Percentiles rank a stretch among this genome's conserved stretches.
phyloP scores from a whole-genome alignment of 1,140 invertebrate genomes.

The Drosophila nasuta region DNA sequence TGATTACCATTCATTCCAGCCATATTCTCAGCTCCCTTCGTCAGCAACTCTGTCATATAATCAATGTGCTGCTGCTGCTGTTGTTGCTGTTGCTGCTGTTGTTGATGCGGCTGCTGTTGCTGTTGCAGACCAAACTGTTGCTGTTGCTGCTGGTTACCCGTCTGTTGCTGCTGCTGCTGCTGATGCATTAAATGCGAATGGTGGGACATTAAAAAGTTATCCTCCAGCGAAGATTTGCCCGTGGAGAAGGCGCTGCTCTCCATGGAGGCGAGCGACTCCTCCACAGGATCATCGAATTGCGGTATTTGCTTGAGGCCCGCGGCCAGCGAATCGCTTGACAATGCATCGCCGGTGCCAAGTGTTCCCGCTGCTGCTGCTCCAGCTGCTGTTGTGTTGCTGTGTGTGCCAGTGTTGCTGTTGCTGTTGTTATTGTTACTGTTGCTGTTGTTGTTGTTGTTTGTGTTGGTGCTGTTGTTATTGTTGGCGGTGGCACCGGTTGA shows the following conservation, averaged over 20 bases:
- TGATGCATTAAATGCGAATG: conserved; percentile 71
- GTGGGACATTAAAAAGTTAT: conserved; percentile 76
- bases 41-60: conserved; percentile 73
- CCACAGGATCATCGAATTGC: conserved; percentile 87
- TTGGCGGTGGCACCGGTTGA: conserved; percentile 34
- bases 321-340: conserved; percentile 71
- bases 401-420: conserved; percentile 26
- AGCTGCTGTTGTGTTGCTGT: conserved; percentile 16
- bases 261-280: conserved; percentile 88
- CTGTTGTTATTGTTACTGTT: conserved; percentile 32
- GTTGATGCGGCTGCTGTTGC: conserved; percentile 28
- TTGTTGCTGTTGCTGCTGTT: conserved; percentile 49
- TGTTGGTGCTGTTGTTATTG: conserved; percentile 28
- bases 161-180: conserved; percentile 45
- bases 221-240: conserved; percentile 65
- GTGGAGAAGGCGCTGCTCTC: conserved; percentile 86
- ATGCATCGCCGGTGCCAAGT: conserved; percentile 72
- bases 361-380: not conserved
- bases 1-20: conserved; percentile 81
- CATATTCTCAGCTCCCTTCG: conserved; percentile 68
- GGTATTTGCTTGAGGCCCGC: conserved; percentile 80
- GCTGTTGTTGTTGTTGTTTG: conserved; percentile 18
- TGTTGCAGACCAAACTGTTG: conserved; percentile 49
- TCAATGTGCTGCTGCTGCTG: conserved; percentile 72
- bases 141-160: conserved; percentile 38